Base-by-base conservation (phyloP, 2,113 vertebrate genomes). In the Ploceus nigricollis region DNA sequence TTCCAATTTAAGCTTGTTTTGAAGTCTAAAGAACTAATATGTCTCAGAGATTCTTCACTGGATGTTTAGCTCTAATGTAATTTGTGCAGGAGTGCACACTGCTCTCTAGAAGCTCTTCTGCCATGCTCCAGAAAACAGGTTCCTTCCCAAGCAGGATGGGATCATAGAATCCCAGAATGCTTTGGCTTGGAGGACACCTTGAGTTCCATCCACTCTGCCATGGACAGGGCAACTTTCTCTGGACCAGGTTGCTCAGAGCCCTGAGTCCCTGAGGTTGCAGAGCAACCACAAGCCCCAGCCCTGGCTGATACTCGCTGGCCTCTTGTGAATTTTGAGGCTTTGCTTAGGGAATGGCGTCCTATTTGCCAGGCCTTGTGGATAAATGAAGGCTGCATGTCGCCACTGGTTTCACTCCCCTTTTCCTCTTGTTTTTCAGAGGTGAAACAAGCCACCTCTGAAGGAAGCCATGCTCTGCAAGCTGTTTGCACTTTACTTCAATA, bases 1-100 rank as follows among this genome's bases (percentile, higher is more conserved):
- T 98, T 98, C 98, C 98, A 98, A 98, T 99, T 99, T 98, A 98
- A 92, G 83, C 93, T 97, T 94, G 97, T 98, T 98, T 98, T 98
- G 98, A 98, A 98, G 98, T 98, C 97, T 94, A 97, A 97, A 98
- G 97, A 96, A 97, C 98, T 98, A 97, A 98, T 98, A 98, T 97
- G 98, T 98, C 98, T 98, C 97, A 64, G 95, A 90, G 97, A 98
- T 97, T 97, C 98, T 97, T 96, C 97, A 86, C 94, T 97, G 97
- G 97, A 97, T 94, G 65, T 96, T 95, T 79, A 98, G 97, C 94
- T 95, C 96, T 98, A 97, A 97, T 97, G 90, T 95, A 94, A 98
- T 98, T 97, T 97, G 98, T 65, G 89, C 77, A 83, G 92, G 69
- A 97, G 95, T 10, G 50, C 87, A 51, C 57, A 13, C 65, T 7